Base-by-base conservation (phyloP, 2,797 vertebrate species). In the Cephalopachus bancanus region DNA sequence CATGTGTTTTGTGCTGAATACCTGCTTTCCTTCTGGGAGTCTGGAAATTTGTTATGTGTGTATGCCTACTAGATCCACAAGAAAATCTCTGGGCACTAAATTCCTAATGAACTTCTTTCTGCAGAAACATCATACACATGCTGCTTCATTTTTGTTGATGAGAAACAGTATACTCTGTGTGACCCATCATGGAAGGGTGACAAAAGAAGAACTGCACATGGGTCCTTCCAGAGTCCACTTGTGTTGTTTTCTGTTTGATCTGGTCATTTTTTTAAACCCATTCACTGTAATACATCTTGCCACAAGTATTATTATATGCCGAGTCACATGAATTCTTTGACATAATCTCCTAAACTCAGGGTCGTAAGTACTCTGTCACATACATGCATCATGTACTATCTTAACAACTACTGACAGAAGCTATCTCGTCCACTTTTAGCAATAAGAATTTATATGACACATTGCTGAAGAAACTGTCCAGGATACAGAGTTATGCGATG, bases 11-110 rank as follows among this genome's bases (percentile, higher is more conserved):
- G 79, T 69, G 11, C n/a, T 67, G 16, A 75, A 55, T 64, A 60
- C 1, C 5, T n/a, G 5, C 4, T 80, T 72, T 80, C 6, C 5
- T 37, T 76, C 8, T 55, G 49, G 19, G 37, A 67, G 8, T 55
- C 8, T 28, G 26, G 9, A 49, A 79, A 28, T 60, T 65, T 53
- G 51, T 2, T 69, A 28, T 76, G 1, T 24, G 8, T 37, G 7
- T 8, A 1, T 57, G 10, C 4, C 30, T 53, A 49, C 44, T n/a
- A 5, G 2, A 20, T 4, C 10, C 10, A 15, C 4, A 37, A 30
- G 7, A 37, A 55, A 79, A 24, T 55, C 33, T 24, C 11, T 65
- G 10, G 30, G 9, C 9, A 17, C 24, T 33, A 20, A 67, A 10
- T 75, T 8, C 75, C 24, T 60, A 30, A 69, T 62, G 19, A 55